Evolutionary conservation across 1,140 invertebrate genomes (phyloP).

Genomic region (Saxidomus purpurata): DNA sequence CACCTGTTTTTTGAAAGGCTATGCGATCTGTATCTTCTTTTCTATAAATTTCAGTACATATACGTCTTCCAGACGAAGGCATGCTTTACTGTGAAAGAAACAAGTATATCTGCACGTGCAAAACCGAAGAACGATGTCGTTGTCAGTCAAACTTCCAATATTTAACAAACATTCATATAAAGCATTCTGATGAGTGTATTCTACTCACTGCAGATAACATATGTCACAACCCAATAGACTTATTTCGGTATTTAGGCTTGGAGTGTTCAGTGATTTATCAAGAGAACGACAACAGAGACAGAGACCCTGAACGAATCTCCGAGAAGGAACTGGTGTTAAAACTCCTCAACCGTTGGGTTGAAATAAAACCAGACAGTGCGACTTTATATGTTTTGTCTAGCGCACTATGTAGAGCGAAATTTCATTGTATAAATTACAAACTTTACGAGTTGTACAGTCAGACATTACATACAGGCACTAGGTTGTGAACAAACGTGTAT

Average conservation of each 20-base stretch:
- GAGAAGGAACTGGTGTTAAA: neutral
- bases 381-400: neutral
- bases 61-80: neutral
- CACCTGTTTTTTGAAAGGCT: too few species aligned
- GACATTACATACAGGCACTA: too few species aligned
- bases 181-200: neutral
- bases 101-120: neutral
- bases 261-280: neutral
- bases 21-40: too few species aligned
- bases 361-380: neutral
- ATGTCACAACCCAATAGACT: neutral
- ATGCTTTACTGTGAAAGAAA: neutral
- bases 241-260: neutral
- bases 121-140: neutral
- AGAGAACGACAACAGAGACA: neutral
- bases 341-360: neutral
- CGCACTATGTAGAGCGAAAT: neutral
- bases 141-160: too few species aligned
- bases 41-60: neutral
- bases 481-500: too few species aligned
- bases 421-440: neutral
- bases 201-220: neutral
- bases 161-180: too few species aligned
- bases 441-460: neutral
- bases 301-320: neutral